These are phyloP conservation scores for Thelaira solivaga DNA, from an alignment of 2,888 invertebrate species.

Conservation along the genomic window DNA sequence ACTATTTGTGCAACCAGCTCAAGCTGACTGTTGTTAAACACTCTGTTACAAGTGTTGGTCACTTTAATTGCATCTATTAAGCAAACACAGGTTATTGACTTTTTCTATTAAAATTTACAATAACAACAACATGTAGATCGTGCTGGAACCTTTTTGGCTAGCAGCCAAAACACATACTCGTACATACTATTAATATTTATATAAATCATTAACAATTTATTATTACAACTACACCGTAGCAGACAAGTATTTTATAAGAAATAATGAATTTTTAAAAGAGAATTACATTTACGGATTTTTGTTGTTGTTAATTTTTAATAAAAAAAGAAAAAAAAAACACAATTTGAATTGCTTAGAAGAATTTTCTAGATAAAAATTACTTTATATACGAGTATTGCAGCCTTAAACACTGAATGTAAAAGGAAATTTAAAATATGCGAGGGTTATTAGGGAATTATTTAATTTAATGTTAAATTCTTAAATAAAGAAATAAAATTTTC, in stretches of 20 bases:
- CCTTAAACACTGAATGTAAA: conserved; percentile 21
- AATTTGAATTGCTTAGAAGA: conserved; percentile 25
- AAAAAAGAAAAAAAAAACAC: too few relatives aligned
- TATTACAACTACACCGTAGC: too few relatives aligned
- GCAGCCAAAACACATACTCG: conserved; percentile 29
- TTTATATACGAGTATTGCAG: conserved; percentile 1
- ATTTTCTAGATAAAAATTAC: conserved; percentile 43
- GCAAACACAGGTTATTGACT: conserved; percentile 37
- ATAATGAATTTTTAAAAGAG: too few relatives aligned
- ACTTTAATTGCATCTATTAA: too few relatives aligned
- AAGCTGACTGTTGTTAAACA: conserved; percentile 1
- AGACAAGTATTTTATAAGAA: neutral
- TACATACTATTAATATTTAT: neutral
- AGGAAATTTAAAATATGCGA: neutral
- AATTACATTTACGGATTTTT: too few relatives aligned
- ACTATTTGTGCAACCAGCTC: too few relatives aligned
- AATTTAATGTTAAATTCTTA: too few relatives aligned
- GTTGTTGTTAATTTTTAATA: too few relatives aligned
- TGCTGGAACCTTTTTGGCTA: conserved; percentile 42
- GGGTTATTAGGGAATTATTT: too few relatives aligned
- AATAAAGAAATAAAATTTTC: too few relatives aligned
- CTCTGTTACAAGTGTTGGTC: too few relatives aligned
- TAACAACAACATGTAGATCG: conserved; percentile 2
- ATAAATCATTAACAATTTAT: conserved; percentile 1
- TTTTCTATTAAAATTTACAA: neutral